Base-by-base conservation (phyloP, 2,888 invertebrate genomes). In the Idaea straminata region DNA sequence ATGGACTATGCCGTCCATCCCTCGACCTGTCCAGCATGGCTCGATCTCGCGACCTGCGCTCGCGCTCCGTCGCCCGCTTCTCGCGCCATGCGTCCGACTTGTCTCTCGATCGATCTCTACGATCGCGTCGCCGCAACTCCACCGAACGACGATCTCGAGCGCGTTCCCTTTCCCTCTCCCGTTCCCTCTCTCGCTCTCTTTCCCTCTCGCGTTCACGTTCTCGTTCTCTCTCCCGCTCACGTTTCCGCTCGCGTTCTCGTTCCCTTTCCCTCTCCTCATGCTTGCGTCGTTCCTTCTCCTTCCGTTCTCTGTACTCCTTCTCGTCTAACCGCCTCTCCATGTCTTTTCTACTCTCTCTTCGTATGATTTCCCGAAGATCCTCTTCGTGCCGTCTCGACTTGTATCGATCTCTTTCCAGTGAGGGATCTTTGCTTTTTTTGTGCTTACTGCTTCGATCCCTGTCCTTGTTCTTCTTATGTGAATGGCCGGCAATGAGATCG, bases 341-440 rank as follows among this genome's bases (percentile, higher is more conserved):
- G 58, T 85, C 82, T 67, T 82, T 83, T 71, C 77, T 83, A 74
- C 87, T 84, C 75, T 91, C 84, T 68, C 85, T 81, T 64, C 88
- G 85, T 63, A 83, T 89, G 57, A 83, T 85, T 69, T 84, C 90
- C 79, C 76, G 92, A 86, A 76, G 93, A 88, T 83, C 94, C 86
- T 82, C 88, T 74, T 80, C 87, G 15, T 83, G 80, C n/a, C 83
- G 82, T 70, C 80, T 87, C 63, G 79, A 69, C 71, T 86, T 85
- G 65, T 81, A 72, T 70, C 76, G 84, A 1, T 88, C 87, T 66
- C 77, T 78, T 59, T 89, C 87, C 65, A 77, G 68, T 0, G 82
- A 84, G 38, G 74, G 74, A 68, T 82, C 93, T 81, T 81, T 89
- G 79, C 79, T 91, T 36, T 77, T 83, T 75, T 91, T 93, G 57